These are phyloP conservation scores for Tarsius wallacei DNA, from an alignment of 2,797 vertebrate species.

Conservation along the genomic window DNA sequence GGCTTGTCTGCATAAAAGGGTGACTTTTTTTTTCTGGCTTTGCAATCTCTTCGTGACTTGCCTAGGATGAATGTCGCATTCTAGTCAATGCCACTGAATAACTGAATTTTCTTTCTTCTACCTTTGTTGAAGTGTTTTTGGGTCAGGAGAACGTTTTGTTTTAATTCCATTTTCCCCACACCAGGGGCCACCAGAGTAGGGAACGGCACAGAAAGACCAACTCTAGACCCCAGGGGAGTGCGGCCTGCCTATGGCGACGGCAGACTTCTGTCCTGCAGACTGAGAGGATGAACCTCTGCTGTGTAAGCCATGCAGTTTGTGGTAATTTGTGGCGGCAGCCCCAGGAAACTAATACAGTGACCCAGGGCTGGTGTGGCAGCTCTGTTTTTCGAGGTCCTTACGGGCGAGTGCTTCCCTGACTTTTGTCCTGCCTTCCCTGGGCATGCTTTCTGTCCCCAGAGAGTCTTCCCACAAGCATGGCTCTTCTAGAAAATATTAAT, in stretches of 20 bases:
- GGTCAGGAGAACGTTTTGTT: not conserved
- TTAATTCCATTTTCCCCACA: not conserved
- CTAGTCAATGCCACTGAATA: not conserved
- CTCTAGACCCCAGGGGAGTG: not conserved
- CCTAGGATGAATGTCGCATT: not conserved
- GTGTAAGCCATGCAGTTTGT: not conserved
- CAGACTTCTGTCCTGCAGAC: not conserved
- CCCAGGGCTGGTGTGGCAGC: not conserved
- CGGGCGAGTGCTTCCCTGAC: not conserved
- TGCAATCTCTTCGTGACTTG: not conserved
- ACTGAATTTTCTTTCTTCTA: not conserved
- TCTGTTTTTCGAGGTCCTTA: not conserved
- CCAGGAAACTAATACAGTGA: not conserved
- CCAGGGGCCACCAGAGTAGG: not conserved
- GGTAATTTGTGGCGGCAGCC: not conserved
- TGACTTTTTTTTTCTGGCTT: not conserved
- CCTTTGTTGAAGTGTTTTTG: slow-evolving; percentile 14
- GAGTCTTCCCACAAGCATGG: not conserved
- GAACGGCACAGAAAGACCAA: not conserved
- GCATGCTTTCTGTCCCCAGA: not conserved
- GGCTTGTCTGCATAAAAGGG: not conserved
- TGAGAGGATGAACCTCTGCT: not conserved
- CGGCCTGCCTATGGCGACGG: not conserved
- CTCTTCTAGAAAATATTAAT: slow-evolving; percentile 41
- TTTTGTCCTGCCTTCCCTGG: not conserved